A percentile compares a stretch with the other conserved stretches of the same genome.
phyloP scores from a whole-genome alignment of 2,888 invertebrate species.

The Listrodromus nycthemerus region DNA sequence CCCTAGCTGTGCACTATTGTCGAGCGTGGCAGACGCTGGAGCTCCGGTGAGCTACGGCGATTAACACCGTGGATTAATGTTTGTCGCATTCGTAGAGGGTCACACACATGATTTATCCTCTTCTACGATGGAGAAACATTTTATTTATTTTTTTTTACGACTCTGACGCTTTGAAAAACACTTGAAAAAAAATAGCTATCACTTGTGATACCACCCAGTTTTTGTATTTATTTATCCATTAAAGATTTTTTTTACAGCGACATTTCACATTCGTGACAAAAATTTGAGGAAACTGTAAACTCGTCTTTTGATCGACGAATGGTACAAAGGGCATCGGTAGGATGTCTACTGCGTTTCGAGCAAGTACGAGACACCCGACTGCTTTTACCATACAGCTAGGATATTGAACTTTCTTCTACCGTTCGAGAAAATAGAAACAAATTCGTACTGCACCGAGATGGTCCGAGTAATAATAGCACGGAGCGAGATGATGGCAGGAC shows the following conservation, averaged over 20 bases:
- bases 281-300: too few relatives aligned
- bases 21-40: constrained; percentile 18
- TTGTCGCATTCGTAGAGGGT: constrained; percentile 29
- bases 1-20: constrained; percentile 24
- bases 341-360: too few relatives aligned
- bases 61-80: constrained; percentile 38
- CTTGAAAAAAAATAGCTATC: too few relatives aligned
- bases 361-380: too few relatives aligned
- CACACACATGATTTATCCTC: constrained; percentile 15
- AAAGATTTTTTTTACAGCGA: too few relatives aligned
- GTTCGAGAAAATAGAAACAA: constrained; percentile 34
- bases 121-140: background rate
- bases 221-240: too few relatives aligned
- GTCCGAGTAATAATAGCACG: constrained; percentile 29
- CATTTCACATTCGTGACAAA: too few relatives aligned
- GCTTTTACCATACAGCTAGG: too few relatives aligned
- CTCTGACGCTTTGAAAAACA: background rate
- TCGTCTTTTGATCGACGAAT: too few relatives aligned
- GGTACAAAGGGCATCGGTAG: too few relatives aligned
- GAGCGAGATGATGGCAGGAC: constrained; percentile 46
- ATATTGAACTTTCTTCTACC: background rate
- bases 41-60: constrained; percentile 20
- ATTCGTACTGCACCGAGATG: constrained; percentile 24
- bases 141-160: background rate
- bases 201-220: too few relatives aligned